These are phyloP conservation scores for Bugulina stolonifera DNA, from an alignment of 2,888 invertebrate species.

Conservation along the genomic window DNA sequence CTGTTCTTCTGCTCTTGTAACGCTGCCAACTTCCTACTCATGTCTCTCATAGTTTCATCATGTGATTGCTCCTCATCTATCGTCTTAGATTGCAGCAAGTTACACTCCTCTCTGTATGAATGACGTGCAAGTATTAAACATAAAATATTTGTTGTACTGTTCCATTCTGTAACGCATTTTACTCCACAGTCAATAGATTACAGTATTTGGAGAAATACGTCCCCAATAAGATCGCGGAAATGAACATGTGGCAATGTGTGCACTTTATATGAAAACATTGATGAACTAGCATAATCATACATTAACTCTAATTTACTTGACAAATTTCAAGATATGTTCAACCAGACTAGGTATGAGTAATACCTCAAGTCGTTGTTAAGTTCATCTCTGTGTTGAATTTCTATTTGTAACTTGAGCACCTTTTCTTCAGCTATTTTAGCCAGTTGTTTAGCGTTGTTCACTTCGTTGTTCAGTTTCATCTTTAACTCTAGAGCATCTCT, in stretches of 20 bases:
- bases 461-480: constrained; percentile 14
- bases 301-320: too few species aligned
- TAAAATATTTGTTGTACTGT: neutral
- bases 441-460: neutral
- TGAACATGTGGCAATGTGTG: too few species aligned
- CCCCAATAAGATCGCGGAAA: too few species aligned
- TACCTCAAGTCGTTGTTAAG: constrained; percentile 20
- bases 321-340: too few species aligned
- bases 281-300: too few species aligned
- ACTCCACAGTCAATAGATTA: too few species aligned
- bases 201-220: too few species aligned
- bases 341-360: too few species aligned
- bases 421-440: constrained; percentile 16
- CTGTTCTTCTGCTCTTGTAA: neutral
- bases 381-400: neutral
- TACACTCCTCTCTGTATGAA: constrained; percentile 20
- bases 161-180: too few species aligned
- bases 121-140: too few species aligned
- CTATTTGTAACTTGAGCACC: constrained; percentile 2
- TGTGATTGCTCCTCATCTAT: constrained; percentile 22
- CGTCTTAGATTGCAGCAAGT: constrained; percentile 15
- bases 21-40: constrained; percentile 8
- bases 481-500: constrained; percentile 15
- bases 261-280: too few species aligned
- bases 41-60: constrained; percentile 7